A percentile compares a stretch with the other conserved stretches of the same genome.
Conservation (phyloP, 1,140 invertebrate genomes). For the Propsilocerus akamusi region DNA sequence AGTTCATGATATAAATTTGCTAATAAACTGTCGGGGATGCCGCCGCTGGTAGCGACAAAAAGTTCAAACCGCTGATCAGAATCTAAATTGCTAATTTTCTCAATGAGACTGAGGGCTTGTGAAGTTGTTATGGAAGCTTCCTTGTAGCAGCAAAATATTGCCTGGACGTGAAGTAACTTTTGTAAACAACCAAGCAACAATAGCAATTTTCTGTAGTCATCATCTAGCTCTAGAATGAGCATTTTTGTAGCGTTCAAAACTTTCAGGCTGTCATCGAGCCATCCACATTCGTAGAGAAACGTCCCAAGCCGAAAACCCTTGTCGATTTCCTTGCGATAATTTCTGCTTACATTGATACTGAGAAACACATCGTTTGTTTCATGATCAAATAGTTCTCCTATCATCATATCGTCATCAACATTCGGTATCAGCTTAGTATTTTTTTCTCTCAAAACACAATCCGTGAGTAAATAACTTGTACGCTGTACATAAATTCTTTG, state of each 20-base stretch:
- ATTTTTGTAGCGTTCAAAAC: slow-evolving; percentile 43
- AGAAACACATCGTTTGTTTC: neutral
- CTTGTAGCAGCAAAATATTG: slow-evolving; percentile 55
- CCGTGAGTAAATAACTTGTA: neutral
- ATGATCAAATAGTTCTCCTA: neutral
- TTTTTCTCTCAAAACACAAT: neutral
- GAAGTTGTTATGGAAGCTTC: slow-evolving; percentile 27
- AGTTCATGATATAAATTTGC: slow-evolving; percentile 62
- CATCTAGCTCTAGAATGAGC: slow-evolving; percentile 31
- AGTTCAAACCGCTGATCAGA: slow-evolving; percentile 4
- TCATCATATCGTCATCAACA: neutral
- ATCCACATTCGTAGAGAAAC: slow-evolving; percentile 73
- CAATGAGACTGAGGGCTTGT: slow-evolving; percentile 11
- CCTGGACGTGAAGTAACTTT: slow-evolving; percentile 66
- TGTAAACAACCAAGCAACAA: slow-evolving; percentile 51
- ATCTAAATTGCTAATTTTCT: slow-evolving; percentile 6
- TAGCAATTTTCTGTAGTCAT: slow-evolving; percentile 26
- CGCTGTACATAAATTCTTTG: neutral
- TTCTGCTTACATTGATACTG: neutral
- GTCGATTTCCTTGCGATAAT: slow-evolving; percentile 23
- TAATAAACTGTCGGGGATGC: slow-evolving; percentile 22
- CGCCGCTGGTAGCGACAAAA: neutral
- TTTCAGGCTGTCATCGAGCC: slow-evolving; percentile 52
- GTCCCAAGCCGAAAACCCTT: slow-evolving; percentile 41
- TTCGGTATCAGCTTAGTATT: neutral